Percentiles rank a stretch among this genome's conserved stretches.
These are phyloP conservation scores for Halictus ligatus DNA, from an alignment of 2,888 invertebrate species.

Conservation along the genomic window DNA sequence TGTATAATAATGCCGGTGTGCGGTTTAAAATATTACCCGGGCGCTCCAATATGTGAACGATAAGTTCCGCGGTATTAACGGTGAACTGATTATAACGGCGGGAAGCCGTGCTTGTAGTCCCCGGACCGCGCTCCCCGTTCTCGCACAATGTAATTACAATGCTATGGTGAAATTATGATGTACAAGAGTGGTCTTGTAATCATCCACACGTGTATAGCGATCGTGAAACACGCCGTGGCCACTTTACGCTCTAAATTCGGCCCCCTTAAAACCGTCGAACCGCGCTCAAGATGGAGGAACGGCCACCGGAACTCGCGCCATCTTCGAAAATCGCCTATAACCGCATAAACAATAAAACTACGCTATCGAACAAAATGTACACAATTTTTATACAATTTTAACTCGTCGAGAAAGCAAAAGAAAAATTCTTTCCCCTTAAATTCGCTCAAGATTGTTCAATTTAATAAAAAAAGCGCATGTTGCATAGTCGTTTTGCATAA, in stretches of 20 bases:
- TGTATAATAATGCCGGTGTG: not conserved
- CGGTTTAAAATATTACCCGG: constrained; percentile 28
- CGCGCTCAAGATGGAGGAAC: not conserved
- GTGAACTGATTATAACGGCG: constrained; percentile 35
- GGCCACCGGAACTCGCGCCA: not conserved
- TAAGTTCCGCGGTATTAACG: constrained; percentile 38
- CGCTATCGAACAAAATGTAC: not conserved
- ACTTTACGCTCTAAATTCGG: not conserved
- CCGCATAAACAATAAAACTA: not conserved
- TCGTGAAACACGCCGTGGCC: not conserved
- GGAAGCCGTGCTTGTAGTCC: constrained; percentile 8
- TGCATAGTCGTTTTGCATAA: too few species aligned
- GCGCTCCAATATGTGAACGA: constrained; percentile 25
- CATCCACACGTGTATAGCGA: not conserved
- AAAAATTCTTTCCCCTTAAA: not conserved
- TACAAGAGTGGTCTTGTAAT: constrained; percentile 19
- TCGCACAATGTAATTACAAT: constrained; percentile 26
- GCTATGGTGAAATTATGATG: constrained; percentile 29
- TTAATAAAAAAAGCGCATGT: too few species aligned
- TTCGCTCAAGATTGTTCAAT: too few species aligned
- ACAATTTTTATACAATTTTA: not conserved
- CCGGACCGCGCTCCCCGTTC: not conserved
- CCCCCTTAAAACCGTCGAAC: not conserved
- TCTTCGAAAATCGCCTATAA: not conserved
- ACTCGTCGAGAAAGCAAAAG: not conserved